A percentile compares a stretch with the other conserved stretches of the same genome.
Conservation (phyloP, 1,140 invertebrate species). For the Drosophila elegans region DNA sequence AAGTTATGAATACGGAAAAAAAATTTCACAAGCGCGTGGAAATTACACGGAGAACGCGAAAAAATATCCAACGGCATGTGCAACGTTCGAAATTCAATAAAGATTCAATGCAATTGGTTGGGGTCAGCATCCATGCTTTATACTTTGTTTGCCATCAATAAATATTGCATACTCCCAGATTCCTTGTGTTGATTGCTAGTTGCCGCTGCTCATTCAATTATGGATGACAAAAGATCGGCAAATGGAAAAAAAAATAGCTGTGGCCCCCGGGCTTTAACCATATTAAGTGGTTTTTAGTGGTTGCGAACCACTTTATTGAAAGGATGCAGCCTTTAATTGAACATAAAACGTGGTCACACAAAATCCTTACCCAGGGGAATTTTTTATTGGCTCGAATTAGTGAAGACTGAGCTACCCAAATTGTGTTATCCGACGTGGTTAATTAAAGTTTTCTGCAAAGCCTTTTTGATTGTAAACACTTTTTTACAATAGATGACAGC, state of each 20-base stretch:
- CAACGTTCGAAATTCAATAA: constrained; percentile 17
- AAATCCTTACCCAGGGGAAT: not conserved
- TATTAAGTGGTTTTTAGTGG: constrained; percentile 22
- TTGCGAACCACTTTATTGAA: constrained; percentile 1
- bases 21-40: constrained; percentile 12
- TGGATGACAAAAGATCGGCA: constrained; percentile 14
- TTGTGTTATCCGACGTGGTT: not conserved
- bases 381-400: not conserved
- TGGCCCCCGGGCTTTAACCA: not conserved
- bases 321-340: not conserved
- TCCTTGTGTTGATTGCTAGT: not conserved
- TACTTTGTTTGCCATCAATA: constrained; percentile 7
- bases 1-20: constrained; percentile 5
- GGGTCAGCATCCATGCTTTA: constrained; percentile 2
- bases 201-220: constrained; percentile 27
- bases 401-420: not conserved
- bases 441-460: not conserved
- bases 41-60: constrained; percentile 1
- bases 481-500: too few species aligned
- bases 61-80: not conserved
- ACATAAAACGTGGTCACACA: constrained; percentile 3
- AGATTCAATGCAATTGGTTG: not conserved
- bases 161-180: constrained; percentile 17
- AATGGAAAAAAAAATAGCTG: constrained; percentile 6
- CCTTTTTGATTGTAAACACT: not conserved